These are phyloP conservation scores for Anthonomus grandis DNA, from an alignment of 1,140 invertebrate genomes.

Conservation along the genomic window DNA sequence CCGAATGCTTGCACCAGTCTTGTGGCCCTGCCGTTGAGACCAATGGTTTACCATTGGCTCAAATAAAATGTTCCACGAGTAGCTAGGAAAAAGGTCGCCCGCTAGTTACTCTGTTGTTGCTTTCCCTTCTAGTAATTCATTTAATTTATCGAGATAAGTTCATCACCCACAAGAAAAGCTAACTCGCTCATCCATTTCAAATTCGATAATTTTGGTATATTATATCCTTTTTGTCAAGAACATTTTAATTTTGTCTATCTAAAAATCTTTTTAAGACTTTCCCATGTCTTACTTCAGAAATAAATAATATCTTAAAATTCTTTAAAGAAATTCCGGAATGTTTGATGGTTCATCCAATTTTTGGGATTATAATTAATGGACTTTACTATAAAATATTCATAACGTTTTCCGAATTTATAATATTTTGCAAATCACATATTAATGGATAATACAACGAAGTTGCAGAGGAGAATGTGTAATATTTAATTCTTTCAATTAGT, in stretches of 20 bases:
- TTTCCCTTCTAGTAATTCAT: conserved; percentile 13
- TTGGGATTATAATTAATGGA: conserved; percentile 15
- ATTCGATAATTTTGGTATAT: conserved; percentile 9
- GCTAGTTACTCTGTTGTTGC: no score
- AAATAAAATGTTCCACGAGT: no score
- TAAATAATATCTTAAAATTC: conserved; percentile 11
- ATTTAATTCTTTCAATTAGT: no score
- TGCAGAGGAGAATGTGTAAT: no score
- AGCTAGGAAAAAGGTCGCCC: no score
- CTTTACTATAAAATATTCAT: conserved; percentile 13
- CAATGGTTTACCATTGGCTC: no score
- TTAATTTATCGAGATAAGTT: conserved; percentile 15
- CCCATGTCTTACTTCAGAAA: conserved; percentile 21
- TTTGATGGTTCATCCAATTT: conserved; percentile 19
- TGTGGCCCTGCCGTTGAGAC: no score
- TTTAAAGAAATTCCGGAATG: conserved; percentile 9
- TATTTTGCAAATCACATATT: no score
- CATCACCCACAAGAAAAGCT: conserved; percentile 18
- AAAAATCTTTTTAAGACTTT: conserved; percentile 25
- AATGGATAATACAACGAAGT: no score
- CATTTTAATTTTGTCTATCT: conserved; percentile 14
- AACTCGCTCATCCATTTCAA: conserved; percentile 18
- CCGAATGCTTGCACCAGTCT: no score
- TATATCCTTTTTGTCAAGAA: conserved; percentile 21
- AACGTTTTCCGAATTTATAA: no score